Base-by-base conservation (phyloP, 2,113 vertebrate genomes). In the Ascaphus truei region DNA sequence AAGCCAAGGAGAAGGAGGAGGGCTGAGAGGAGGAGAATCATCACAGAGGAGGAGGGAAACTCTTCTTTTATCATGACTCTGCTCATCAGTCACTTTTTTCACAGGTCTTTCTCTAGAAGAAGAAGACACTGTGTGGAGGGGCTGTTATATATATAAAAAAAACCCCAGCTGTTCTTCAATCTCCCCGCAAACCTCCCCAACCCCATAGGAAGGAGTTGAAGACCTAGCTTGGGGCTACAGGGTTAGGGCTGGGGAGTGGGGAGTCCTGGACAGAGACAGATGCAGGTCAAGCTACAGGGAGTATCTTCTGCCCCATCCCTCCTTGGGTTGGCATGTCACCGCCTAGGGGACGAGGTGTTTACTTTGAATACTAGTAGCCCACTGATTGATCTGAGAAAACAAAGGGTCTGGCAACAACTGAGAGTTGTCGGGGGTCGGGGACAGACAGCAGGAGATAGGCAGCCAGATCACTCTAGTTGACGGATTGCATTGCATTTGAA, bases 41-140 rank as follows among this genome's bases (percentile, higher is more conserved):
- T n/a, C 29, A 33, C 51, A 47, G 60, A 64, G 62, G 65, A 58
- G 53, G 50, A 31, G 33, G 66, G 41, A 33, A 52, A 13, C 23
- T 29, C 22, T 48, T 27, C 56, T 59, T 41, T 51, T 69, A 30
- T 67, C 51, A 67, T 67, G 64, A 67, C 64, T 67, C 20, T 69
- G 66, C 66, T 50, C 10, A 59, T 59, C 55, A 50, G n/a, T 60
- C 53, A 47, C 52, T 68, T 45, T 29, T n/a, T 62, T 61, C 37
- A 48, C 27, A 48, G 15, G 12, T 41, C 41, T 59, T 25, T 47
- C 57, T 60, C 13, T 5, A 22, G 23, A 11, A 22, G 23, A 11
- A 11, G 23, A 25, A 52, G 15, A 34, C 22, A 23, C 45, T 48
- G 51, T 2, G n/a, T 23, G 33, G 10, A 30, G 13, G 23, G 33